Evolutionary conservation across 2,797 vertebrate genomes (phyloP).

Genomic region (Amazona finschi): DNA sequence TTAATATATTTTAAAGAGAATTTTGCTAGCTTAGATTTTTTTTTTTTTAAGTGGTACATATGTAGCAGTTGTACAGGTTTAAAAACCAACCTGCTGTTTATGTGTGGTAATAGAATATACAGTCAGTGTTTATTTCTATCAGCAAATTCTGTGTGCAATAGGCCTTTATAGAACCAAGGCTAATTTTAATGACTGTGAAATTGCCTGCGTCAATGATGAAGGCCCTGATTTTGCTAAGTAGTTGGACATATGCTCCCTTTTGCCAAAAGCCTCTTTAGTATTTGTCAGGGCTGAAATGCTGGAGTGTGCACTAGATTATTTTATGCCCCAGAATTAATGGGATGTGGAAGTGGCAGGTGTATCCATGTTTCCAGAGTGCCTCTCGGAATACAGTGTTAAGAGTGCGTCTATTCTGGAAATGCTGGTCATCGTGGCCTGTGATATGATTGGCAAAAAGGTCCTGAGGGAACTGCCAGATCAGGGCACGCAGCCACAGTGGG

Average conservation of each 20-base stretch:
- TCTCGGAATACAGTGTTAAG: neutral
- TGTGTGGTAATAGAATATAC: neutral
- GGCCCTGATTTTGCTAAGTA: neutral
- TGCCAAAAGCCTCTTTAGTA: neutral
- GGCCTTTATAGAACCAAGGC: neutral
- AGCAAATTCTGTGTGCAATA: neutral
- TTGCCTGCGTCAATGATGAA: neutral
- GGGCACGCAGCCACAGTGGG: neutral
- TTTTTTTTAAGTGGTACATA: neutral
- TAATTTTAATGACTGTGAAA: neutral
- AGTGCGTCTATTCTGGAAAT: neutral
- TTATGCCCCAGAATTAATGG: neutral
- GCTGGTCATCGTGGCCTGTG: accelerated
- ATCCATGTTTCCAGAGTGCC: neutral
- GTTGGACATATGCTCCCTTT: neutral
- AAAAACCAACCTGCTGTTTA: neutral
- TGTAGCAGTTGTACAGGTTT: neutral
- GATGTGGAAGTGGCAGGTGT: neutral
- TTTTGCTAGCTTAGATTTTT: neutral
- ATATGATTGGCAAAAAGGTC: neutral
- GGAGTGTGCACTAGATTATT: neutral
- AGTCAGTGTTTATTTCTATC: neutral
- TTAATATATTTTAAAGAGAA: neutral
- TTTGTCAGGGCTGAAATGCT: neutral
- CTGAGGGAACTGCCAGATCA: neutral